phyloP scores from a whole-genome alignment of 2,888 invertebrate genomes.

The Diabrotica balteata region DNA sequence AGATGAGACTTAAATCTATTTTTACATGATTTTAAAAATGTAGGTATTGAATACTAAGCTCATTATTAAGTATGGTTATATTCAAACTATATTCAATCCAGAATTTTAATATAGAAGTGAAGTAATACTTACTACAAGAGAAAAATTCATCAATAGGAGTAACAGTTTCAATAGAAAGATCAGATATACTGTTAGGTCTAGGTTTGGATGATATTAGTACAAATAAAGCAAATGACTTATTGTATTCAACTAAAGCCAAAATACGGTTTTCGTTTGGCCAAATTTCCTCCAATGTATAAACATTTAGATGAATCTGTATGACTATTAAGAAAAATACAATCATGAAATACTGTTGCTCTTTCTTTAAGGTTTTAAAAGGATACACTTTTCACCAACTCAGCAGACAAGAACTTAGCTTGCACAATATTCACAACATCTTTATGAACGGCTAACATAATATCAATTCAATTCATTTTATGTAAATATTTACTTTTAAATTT shows the following conservation, averaged over 20 bases:
- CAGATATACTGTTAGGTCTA: constrained; percentile 76
- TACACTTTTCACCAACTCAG: constrained; percentile 67
- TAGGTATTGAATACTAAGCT: too few species aligned
- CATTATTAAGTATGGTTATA: too few species aligned
- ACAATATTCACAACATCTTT: constrained; percentile 61
- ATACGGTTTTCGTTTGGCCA: constrained; percentile 64
- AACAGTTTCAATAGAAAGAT: constrained; percentile 81
- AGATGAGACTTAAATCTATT: too few species aligned
- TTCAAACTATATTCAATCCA: too few species aligned
- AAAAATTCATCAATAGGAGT: constrained; percentile 83
- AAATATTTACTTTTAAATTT: constrained; percentile 25
- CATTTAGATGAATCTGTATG: constrained; percentile 57
- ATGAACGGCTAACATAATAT: constrained; percentile 51
- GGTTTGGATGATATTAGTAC: constrained; percentile 66
- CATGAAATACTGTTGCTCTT: not conserved
- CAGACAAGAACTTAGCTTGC: constrained; percentile 65
- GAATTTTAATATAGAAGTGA: too few species aligned
- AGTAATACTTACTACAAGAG: constrained; percentile 66
- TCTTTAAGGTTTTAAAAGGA: constrained; percentile 55
- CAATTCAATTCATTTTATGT: constrained; percentile 29
- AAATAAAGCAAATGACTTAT: constrained; percentile 65
- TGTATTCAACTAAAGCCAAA: constrained; percentile 67
- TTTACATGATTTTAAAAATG: too few species aligned
- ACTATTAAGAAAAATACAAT: constrained; percentile 43
- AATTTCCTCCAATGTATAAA: constrained; percentile 59